These are phyloP conservation scores for Guaruba guarouba DNA, from an alignment of 2,113 vertebrate species.

Conservation along the genomic window DNA sequence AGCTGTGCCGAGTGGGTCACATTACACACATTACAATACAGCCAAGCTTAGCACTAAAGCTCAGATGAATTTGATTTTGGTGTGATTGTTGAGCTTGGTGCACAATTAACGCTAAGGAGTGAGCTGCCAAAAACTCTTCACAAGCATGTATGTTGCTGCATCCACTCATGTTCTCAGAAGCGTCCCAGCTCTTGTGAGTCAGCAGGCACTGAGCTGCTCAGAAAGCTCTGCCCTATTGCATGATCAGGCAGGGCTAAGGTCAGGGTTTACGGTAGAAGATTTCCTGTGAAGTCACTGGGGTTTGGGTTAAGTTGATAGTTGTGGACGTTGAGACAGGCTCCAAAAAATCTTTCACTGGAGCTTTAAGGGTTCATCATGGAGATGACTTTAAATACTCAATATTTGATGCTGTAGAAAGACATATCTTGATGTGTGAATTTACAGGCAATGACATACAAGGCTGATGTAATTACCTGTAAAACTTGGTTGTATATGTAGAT, in stretches of 20 bases:
- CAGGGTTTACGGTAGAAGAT: not conserved
- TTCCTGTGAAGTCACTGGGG: not conserved
- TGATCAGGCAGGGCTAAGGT: not conserved
- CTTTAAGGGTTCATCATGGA: not conserved
- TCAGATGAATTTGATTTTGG: rapidly evolving
- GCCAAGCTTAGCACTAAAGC: not conserved
- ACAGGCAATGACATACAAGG: rapidly evolving
- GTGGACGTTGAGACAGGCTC: not conserved
- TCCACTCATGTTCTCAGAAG: not conserved
- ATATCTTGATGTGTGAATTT: not conserved
- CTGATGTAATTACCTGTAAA: not conserved
- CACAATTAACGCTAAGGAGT: not conserved
- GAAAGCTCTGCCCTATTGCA: not conserved
- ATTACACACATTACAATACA: not conserved
- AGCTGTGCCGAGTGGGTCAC: not conserved
- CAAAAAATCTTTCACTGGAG: not conserved
- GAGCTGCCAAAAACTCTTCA: not conserved
- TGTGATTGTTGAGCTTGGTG: not conserved
- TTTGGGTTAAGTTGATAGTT: not conserved
- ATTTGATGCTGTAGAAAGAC: not conserved
- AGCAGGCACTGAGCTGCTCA: not conserved
- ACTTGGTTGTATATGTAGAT: not conserved
- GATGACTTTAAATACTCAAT: not conserved
- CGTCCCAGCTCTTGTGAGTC: not conserved
- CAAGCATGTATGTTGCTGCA: not conserved